Base-by-base conservation (phyloP, 2,113 vertebrate genomes). In the Corythaeola cristata region DNA sequence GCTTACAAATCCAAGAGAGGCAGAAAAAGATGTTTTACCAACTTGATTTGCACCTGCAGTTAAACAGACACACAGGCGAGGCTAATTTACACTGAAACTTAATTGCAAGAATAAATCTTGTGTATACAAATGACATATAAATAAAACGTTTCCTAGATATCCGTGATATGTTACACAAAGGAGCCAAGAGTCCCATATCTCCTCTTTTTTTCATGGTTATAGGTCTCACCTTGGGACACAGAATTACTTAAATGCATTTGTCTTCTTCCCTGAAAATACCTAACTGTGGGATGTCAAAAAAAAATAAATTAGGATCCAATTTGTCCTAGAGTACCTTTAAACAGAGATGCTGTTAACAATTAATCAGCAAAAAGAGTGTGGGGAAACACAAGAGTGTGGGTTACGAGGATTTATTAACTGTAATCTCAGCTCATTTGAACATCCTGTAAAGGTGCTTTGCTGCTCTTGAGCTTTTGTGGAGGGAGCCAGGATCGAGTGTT, bases 11-110 rank as follows among this genome's bases (percentile, higher is more conserved):
- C 58, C n/a, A 59, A n/a, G 33, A 7, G 20, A 19, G 58, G n/a
- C 26, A 80, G 55, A 32, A 76, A 66, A 56, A 80, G 75, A 37
- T 8, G 26, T 56, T 93, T 66, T 80, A 41, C 39, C 2, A 17
- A 56, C 87, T 79, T 91, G 94, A 92, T 97, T 96, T 93, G 94
- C 92, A 97, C 94, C 89, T 95, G 85, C 92, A 96, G 85, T 96
- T 91, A 89, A 80, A 86, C 56, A 95, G 73, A 87, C 50, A 32
- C 50, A 26, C 69, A 41, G 28, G 66, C 77, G 62, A 15, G 69
- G 82, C 58, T 85, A 92, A 97, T 96, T 97, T 95, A 95, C 86
- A 76, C 92, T 15, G 84, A 47, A 89, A 89, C 58, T 92, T 93
- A 93, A 97, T 91, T 97, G 92, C 89, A 73, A 89, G 23, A 73